These are phyloP conservation scores for Venustaconcha ellipsiformis DNA, from an alignment of 1,140 invertebrate species.

Conservation along the genomic window DNA sequence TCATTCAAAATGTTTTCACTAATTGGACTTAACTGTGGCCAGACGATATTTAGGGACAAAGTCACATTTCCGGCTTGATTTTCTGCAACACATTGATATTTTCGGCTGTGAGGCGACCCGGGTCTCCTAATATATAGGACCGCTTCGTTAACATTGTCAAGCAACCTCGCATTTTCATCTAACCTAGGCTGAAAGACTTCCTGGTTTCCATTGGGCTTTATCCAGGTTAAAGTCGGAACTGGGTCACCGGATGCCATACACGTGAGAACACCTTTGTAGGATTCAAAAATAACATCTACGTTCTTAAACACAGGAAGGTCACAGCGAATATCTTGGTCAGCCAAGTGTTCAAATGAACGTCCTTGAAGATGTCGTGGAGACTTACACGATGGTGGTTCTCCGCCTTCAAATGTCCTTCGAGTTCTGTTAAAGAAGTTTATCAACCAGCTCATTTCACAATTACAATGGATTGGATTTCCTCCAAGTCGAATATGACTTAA, in stretches of 20 bases:
- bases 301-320: slow-evolving; percentile 64
- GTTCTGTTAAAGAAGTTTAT: slow-evolving; percentile 52
- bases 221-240: slow-evolving; percentile 64
- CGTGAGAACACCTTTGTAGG: slow-evolving; percentile 53
- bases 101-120: slow-evolving; percentile 44
- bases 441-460: slow-evolving; percentile 65
- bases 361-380: slow-evolving; percentile 49
- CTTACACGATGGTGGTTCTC: slow-evolving; percentile 52
- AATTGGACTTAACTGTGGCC: slow-evolving; percentile 44
- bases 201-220: slow-evolving; percentile 55
- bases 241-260: slow-evolving; percentile 65
- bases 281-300: slow-evolving; percentile 62
- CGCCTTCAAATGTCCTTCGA: slow-evolving; percentile 53
- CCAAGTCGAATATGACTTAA: slow-evolving; percentile 62
- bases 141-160: slow-evolving; percentile 50
- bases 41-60: slow-evolving; percentile 63
- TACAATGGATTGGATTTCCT: slow-evolving; percentile 65
- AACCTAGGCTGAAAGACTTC: slow-evolving; percentile 49
- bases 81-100: slow-evolving; percentile 64
- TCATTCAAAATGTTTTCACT: slow-evolving; percentile 15
- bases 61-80: slow-evolving; percentile 68
- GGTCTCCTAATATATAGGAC: slow-evolving; percentile 54
- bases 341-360: slow-evolving; percentile 53
- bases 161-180: slow-evolving; percentile 25
- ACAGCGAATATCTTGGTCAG: slow-evolving; percentile 62